Base-by-base conservation (phyloP, 92 coral and sea anemone genomes). In the Palythoa caribaeorum region DNA sequence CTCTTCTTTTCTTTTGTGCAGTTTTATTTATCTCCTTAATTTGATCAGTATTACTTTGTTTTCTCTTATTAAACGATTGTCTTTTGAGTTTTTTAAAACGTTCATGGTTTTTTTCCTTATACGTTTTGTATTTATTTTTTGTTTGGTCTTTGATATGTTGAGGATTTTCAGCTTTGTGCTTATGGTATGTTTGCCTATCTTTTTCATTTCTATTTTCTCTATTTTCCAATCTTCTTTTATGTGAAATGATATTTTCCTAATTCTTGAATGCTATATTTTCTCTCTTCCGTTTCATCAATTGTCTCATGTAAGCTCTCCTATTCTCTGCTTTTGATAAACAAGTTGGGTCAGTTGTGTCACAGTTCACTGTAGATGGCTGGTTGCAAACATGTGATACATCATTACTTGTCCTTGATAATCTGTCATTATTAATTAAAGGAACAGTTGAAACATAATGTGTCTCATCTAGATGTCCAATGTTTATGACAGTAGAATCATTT, bases 361-460 rank as follows among this genome's bases (percentile, higher is more conserved):
- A 35, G 50, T 9, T 71, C 16, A 36, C n/a, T 71, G 16, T 37
- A 71, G 76, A 71, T 37, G 60, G 60, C 60, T n/a, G 16, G 76
- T 71, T 71, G 16, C n/a, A 12, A 9, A 37, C n/a, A 36, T 71
- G 11, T 37, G 50, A 71, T 71, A 9, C 39, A n/a, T 15, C 73
- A 71, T 21, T 71, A 9, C 76, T 71, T 71, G 50, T 12, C 48
- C 2, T 71, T 71, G 76, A 65, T 65, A 65, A 65, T 11, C 48
- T 71, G 6, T 36, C 76, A 71, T 36, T 36, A 37, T 71, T 20
- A 36, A 8, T 84, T 68, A 77, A 69, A 66, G 86, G 87, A 71
- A 66, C 83, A 75, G 90, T 90, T 79, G 93, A 90, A 51, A 87
- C 88, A 91, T 87, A 87, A 71, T 90, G 93, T 54, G 80, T 13